Evolutionary conservation across 2,888 invertebrate genomes (phyloP).

Genomic region (Thera britannica): DNA sequence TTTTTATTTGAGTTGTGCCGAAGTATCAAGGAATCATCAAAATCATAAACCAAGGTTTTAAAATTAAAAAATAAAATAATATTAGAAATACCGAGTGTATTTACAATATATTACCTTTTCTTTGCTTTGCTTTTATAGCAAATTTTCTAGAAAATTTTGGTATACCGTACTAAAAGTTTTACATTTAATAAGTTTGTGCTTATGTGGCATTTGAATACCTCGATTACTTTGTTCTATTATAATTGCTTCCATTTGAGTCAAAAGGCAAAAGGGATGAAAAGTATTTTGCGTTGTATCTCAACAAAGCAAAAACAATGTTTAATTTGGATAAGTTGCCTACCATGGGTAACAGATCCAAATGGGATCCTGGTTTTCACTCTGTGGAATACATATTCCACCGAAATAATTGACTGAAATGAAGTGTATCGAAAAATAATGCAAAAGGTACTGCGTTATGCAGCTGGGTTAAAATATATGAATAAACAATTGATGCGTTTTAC

Average conservation of each 20-base stretch:
- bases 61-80: too few species aligned
- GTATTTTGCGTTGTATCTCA: slow-evolving; percentile 10
- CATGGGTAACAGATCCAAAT: slow-evolving; percentile 24
- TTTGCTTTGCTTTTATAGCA: too few species aligned
- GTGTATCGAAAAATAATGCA: slow-evolving; percentile 10
- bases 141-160: neutral
- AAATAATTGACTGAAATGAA: slow-evolving; percentile 25
- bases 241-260: slow-evolving; percentile 8
- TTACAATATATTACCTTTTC: too few species aligned
- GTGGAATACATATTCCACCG: slow-evolving; percentile 33
- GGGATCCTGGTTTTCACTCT: slow-evolving; percentile 37
- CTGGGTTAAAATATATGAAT: neutral
- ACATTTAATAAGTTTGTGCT: slow-evolving; percentile 7
- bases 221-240: slow-evolving; percentile 7
- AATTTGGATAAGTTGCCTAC: slow-evolving; percentile 39
- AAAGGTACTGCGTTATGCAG: neutral
- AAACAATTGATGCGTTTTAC: neutral
- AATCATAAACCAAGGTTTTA: too few species aligned
- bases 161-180: slow-evolving; percentile 11
- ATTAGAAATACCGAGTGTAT: too few species aligned
- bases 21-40: too few species aligned
- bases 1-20: too few species aligned
- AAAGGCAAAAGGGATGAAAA: slow-evolving; percentile 1
- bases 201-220: slow-evolving; percentile 18
- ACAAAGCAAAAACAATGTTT: slow-evolving; percentile 36